A percentile compares a stretch with the other conserved stretches of the same genome.
Evolutionary conservation across 2,113 vertebrate species (phyloP).

Genomic region (Melanerpes formicivorus): DNA sequence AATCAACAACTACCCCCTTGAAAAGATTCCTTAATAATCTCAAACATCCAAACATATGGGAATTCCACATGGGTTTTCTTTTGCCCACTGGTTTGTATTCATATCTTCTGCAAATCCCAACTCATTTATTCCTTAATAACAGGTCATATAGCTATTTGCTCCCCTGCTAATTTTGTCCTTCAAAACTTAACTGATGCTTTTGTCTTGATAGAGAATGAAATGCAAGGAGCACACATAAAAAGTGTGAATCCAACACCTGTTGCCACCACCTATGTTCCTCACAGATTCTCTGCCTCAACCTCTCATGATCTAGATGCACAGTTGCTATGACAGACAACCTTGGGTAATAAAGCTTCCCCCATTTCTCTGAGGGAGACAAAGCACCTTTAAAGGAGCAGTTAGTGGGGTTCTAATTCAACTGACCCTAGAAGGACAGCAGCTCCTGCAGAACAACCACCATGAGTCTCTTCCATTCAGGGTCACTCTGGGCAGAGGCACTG

Average conservation of each 20-base stretch:
- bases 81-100: not conserved
- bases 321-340: not conserved
- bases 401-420: not conserved
- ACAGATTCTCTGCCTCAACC: not conserved
- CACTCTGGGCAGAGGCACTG: rapidly evolving
- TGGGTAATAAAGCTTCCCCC: not conserved
- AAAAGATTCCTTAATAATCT: not conserved
- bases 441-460: rapidly evolving
- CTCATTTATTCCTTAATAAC: not conserved
- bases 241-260: not conserved
- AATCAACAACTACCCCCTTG: not conserved
- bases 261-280: not conserved
- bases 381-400: not conserved
- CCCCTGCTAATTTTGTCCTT: not conserved
- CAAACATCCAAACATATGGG: not conserved
- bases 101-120: not conserved
- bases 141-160: not conserved
- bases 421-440: not conserved
- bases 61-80: not conserved
- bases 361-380: not conserved
- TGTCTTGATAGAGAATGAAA: not conserved
- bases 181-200: not conserved
- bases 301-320: not conserved
- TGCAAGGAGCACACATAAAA: not conserved
- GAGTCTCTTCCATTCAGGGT: not conserved